Evolutionary conservation across 2,113 vertebrate species (phyloP).

Genomic region (Morone saxatilis): DNA sequence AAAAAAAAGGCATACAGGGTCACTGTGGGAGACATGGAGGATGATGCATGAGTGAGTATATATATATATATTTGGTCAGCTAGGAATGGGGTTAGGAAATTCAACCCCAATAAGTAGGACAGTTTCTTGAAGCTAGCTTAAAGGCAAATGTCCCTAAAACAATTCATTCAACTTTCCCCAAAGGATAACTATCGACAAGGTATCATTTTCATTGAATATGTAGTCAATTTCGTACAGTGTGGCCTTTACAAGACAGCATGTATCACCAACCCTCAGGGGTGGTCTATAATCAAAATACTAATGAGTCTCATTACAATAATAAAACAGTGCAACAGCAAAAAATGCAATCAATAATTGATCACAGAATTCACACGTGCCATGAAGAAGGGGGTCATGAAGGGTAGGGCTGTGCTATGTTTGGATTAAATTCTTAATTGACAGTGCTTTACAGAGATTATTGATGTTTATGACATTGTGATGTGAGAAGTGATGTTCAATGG

Average conservation of each 20-base stretch:
- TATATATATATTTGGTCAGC: background rate
- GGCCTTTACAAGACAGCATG: background rate
- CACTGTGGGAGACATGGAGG: conserved; percentile 22
- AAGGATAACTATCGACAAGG: background rate
- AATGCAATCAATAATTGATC: background rate
- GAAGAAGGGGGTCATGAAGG: background rate
- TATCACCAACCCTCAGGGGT: background rate
- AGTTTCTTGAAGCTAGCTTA: background rate
- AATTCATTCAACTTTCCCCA: background rate
- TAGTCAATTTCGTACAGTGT: background rate
- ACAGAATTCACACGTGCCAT: background rate
- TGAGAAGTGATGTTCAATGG: background rate
- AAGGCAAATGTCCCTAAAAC: background rate
- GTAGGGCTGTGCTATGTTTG: background rate
- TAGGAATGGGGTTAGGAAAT: background rate
- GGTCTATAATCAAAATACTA: background rate
- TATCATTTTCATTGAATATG: conserved; percentile 1
- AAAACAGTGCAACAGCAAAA: background rate
- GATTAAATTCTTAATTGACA: background rate
- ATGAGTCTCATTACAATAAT: background rate
- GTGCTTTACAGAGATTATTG: background rate
- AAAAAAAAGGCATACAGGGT: conserved; percentile 37
- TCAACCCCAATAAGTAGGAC: background rate
- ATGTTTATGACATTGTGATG: background rate
- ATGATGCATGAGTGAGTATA: conserved; percentile 53